phyloP scores from a whole-genome alignment of 1,140 invertebrate species.

The Dendroctonus ponderosae region DNA sequence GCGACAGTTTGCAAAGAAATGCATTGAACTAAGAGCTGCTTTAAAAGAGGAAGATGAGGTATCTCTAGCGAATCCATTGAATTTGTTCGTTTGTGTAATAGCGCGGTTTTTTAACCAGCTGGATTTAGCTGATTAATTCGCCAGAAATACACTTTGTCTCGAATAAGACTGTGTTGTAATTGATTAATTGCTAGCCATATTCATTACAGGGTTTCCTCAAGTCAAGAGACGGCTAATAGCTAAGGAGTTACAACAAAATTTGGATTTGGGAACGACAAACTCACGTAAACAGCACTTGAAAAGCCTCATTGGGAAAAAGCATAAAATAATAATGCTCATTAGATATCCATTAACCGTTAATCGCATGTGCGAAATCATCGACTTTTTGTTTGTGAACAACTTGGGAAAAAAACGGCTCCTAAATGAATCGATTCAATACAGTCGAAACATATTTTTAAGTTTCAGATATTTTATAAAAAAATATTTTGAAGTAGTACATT shows the following conservation, averaged over 20 bases:
- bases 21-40: conserved; percentile 44
- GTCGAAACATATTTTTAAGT: no score
- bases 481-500: no score
- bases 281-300: conserved; percentile 32
- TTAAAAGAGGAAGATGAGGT: conserved; percentile 36
- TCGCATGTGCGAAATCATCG: no score
- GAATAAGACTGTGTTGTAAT: neutral
- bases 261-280: conserved; percentile 16
- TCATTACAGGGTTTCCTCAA: neutral
- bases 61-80: conserved; percentile 43
- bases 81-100: conserved; percentile 50
- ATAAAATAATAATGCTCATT: neutral
- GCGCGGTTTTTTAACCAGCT: conserved; percentile 49
- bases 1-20: conserved; percentile 48
- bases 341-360: neutral
- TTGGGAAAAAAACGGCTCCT: no score
- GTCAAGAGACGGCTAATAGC: neutral
- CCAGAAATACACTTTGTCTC: neutral
- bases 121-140: conserved; percentile 42
- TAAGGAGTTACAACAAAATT: neutral
- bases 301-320: conserved; percentile 12
- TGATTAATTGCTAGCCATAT: neutral
- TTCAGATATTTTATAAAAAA: no score
- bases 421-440: no score
- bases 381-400: neutral